phyloP scores from a whole-genome alignment of 2,888 invertebrate species.

The Lepeophtheirus nordmannii region DNA sequence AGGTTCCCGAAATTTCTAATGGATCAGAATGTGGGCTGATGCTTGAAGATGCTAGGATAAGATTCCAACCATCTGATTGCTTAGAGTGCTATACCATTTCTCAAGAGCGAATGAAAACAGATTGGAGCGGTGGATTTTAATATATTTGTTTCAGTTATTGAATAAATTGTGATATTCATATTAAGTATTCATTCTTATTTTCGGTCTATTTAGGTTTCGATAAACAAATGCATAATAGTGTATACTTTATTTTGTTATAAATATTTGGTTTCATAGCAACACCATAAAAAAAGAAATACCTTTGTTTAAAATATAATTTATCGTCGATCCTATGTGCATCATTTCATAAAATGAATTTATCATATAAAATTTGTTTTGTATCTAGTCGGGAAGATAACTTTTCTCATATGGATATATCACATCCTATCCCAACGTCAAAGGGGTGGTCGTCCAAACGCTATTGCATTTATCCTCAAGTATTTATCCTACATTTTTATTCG shows the following conservation, averaged over 20 bases:
- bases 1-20: constrained; percentile 62
- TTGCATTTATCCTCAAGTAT: constrained; percentile 2
- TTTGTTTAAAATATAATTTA: neutral
- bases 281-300: neutral
- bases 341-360: neutral
- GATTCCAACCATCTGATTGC: constrained; percentile 56
- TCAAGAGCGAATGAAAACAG: constrained; percentile 47
- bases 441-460: neutral
- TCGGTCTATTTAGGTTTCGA: neutral
- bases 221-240: neutral
- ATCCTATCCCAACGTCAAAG: neutral
- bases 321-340: neutral
- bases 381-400: neutral
- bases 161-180: neutral
- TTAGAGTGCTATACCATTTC: constrained; percentile 57
- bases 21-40: constrained; percentile 78
- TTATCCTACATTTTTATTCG: too few species aligned
- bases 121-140: constrained; percentile 78
- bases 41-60: constrained; percentile 46
- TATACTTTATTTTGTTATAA: neutral
- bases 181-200: neutral
- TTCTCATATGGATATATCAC: neutral
- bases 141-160: neutral
- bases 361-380: neutral
- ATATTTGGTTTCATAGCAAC: constrained; percentile 1